These are phyloP conservation scores for Trisateles emortualis DNA, from an alignment of 2,888 invertebrate genomes.

Conservation along the genomic window DNA sequence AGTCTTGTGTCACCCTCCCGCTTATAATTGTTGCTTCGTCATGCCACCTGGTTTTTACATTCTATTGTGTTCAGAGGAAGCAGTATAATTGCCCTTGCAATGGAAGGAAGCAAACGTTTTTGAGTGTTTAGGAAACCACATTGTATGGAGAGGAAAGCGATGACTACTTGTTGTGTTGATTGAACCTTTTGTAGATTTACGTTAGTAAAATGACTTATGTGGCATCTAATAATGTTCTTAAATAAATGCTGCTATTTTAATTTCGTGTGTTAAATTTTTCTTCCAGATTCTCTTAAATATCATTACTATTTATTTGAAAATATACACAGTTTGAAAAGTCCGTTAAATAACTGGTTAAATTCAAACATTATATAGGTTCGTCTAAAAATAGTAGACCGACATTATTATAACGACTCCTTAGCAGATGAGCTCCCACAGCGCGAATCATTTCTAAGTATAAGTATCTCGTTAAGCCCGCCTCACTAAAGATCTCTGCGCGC, in stretches of 20 bases:
- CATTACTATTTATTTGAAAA: background rate
- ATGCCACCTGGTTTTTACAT: constrained; percentile 71
- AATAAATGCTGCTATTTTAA: too few relatives aligned
- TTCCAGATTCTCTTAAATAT: background rate
- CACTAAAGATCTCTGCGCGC: background rate
- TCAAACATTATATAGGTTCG: constrained; percentile 3
- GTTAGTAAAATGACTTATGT: background rate
- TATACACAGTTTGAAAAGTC: background rate
- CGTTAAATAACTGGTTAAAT: background rate
- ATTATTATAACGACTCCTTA: constrained; percentile 7
- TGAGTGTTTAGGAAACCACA: constrained; percentile 65
- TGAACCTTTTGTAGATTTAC: constrained; percentile 8
- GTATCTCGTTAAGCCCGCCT: constrained; percentile 3
- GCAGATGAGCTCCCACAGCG: constrained; percentile 14
- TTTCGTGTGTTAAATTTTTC: too few relatives aligned
- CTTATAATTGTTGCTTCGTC: constrained; percentile 59
- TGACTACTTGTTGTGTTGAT: constrained; percentile 7
- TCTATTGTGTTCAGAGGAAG: constrained; percentile 79
- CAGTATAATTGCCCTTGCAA: constrained; percentile 75
- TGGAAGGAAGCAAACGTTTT: constrained; percentile 73
- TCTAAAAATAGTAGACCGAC: constrained; percentile 3
- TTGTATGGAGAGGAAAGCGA: constrained; percentile 44
- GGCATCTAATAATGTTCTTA: too few relatives aligned
- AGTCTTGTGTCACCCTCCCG: constrained; percentile 53
- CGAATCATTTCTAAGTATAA: constrained; percentile 9